Conservation (phyloP, 2,888 invertebrate species). For the Oxystoma pomonae region DNA sequence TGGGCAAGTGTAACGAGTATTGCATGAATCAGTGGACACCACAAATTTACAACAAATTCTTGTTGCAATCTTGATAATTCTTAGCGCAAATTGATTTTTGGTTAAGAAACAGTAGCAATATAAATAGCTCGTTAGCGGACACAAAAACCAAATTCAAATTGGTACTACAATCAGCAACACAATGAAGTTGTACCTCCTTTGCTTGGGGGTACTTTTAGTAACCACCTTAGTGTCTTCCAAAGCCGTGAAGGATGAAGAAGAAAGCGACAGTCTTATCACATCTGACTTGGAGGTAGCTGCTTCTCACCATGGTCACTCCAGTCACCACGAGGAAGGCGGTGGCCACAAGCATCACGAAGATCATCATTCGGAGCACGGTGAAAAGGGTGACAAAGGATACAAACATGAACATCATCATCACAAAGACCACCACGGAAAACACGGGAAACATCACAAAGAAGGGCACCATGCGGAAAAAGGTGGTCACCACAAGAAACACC, state of each 20-base stretch:
- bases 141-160: not conserved
- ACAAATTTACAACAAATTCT: not conserved
- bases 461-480: conserved; percentile 72
- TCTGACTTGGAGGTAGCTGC: conserved; percentile 50
- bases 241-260: conserved; percentile 36
- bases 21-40: not conserved
- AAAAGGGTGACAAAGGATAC: conserved; percentile 74
- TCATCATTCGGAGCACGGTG: conserved; percentile 58
- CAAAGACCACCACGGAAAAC: conserved; percentile 68
- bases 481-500: conserved; percentile 75
- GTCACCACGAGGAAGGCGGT: conserved; percentile 58
- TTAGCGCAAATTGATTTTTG: conserved; percentile 19
- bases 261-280: conserved; percentile 27
- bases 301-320: conserved; percentile 34
- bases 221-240: conserved; percentile 35
- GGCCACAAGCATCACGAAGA: conserved; percentile 66
- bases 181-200: conserved; percentile 39
- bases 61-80: conserved; percentile 17
- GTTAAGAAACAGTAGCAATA: conserved; percentile 18
- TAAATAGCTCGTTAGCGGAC: conserved; percentile 18
- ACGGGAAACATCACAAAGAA: conserved; percentile 73
- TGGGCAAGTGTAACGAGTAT: not conserved
- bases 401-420: conserved; percentile 50
- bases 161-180: too few species aligned
- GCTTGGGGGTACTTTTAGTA: conserved; percentile 37